Evolutionary conservation across 2,888 invertebrate species (phyloP).

Genomic region (Muschampia plurimacula): DNA sequence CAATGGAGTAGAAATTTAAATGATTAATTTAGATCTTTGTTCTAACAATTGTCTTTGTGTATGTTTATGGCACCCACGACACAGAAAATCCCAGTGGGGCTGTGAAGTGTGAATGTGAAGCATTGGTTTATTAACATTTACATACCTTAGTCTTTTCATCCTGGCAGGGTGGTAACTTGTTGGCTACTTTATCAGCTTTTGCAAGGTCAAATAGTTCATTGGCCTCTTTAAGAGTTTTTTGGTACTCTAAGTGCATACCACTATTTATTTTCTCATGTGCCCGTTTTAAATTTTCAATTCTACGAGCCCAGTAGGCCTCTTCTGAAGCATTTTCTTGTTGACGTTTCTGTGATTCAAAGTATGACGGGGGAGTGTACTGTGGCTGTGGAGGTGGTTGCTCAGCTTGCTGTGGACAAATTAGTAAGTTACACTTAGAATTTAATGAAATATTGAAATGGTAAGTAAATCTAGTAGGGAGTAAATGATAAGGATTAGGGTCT

Average conservation of each 20-base stretch:
- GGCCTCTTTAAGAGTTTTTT: constrained; percentile 76
- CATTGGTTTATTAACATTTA: too few relatives aligned
- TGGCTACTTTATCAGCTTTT: constrained; percentile 66
- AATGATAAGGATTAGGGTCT: too few relatives aligned
- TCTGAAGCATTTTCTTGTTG: constrained; percentile 70
- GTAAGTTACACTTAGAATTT: not conserved
- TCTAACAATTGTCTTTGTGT: too few relatives aligned
- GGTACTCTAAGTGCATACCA: constrained; percentile 74
- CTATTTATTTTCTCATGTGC: constrained; percentile 76
- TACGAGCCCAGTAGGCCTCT: constrained; percentile 77
- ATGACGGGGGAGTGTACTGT: constrained; percentile 56
- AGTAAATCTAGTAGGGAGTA: too few relatives aligned
- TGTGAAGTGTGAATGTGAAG: too few relatives aligned
- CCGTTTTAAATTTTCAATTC: constrained; percentile 74
- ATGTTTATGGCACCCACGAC: too few relatives aligned
- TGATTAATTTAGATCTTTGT: too few relatives aligned
- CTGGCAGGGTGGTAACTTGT: constrained; percentile 75
- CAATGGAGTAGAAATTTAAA: too few relatives aligned
- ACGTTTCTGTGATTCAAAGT: constrained; percentile 60
- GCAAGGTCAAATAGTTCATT: constrained; percentile 71
- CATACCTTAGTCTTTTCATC: constrained; percentile 78
- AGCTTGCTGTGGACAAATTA: constrained; percentile 57
- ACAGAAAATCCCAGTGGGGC: too few relatives aligned
- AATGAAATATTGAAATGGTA: too few relatives aligned
- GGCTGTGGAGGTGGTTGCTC: constrained; percentile 62